Conservation (phyloP, 2,113 vertebrate genomes). For the Festucalex cinctus region DNA sequence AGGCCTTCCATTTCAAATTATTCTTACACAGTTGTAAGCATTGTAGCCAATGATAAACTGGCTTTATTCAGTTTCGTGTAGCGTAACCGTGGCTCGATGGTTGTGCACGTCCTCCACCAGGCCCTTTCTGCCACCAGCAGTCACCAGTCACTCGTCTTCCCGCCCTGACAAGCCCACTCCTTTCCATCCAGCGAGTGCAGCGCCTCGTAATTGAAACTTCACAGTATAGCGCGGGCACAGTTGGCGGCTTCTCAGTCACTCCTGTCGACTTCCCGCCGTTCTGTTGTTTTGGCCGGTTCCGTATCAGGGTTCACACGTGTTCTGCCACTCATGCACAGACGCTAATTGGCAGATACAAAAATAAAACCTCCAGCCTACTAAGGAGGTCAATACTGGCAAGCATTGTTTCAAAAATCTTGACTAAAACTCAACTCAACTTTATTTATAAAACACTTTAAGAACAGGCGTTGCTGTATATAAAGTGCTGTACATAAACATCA, state of each 20-base stretch:
- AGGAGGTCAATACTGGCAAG: constrained; percentile 18
- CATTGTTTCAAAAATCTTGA: not conserved
- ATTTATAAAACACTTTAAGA: too few relatives aligned
- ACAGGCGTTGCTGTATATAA: too few relatives aligned
- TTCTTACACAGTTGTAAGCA: too few relatives aligned
- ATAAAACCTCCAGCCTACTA: constrained; percentile 21
- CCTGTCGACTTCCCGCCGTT: constrained; percentile 47
- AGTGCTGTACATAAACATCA: too few relatives aligned
- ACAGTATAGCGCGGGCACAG: constrained; percentile 36
- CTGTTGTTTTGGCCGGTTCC: constrained; percentile 45
- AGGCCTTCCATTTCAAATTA: too few relatives aligned
- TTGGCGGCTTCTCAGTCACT: constrained; percentile 42
- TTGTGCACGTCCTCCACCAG: constrained; percentile 31
- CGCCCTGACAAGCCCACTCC: constrained; percentile 46
- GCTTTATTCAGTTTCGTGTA: not conserved
- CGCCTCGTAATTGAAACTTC: constrained; percentile 66
- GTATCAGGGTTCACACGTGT: constrained; percentile 49
- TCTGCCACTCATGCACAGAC: constrained; percentile 49
- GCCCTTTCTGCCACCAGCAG: constrained; percentile 4
- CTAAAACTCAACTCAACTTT: too few relatives aligned
- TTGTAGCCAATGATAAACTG: not conserved
- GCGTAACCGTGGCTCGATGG: constrained; percentile 3
- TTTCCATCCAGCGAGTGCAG: constrained; percentile 46
- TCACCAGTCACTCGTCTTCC: constrained; percentile 23
- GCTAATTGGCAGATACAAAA: constrained; percentile 25